Percentiles rank a stretch among this genome's conserved stretches.
phyloP scores from a whole-genome alignment of 2,797 vertebrate genomes.

The Myotis myotis region DNA sequence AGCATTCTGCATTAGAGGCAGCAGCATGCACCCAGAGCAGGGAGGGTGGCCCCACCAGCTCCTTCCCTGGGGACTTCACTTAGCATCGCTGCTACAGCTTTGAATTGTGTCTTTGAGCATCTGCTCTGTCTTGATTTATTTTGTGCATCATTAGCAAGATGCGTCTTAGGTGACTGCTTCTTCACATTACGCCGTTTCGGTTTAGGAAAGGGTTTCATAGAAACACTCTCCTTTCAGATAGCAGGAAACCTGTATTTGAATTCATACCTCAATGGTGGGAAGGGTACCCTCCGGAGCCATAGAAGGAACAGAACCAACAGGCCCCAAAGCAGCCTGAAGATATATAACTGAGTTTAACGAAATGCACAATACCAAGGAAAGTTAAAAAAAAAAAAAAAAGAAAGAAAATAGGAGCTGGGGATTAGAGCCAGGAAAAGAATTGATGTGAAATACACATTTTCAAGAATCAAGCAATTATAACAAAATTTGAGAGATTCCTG shows the following conservation, averaged over 20 bases:
- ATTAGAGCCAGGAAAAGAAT: neutral
- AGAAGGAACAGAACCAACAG: neutral
- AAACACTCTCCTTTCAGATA: neutral
- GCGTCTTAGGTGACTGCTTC: neutral
- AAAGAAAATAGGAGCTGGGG: neutral
- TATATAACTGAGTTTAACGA: neutral
- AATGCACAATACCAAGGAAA: neutral
- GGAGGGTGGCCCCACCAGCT: neutral
- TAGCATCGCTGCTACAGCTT: neutral
- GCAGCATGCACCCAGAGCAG: too few species aligned
- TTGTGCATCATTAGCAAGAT: neutral
- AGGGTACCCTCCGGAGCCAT: neutral
- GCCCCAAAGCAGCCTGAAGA: neutral
- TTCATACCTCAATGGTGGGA: neutral
- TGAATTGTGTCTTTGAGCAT: neutral
- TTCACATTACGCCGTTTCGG: neutral
- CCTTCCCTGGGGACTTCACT: neutral
- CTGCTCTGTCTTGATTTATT: neutral
- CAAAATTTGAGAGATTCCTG: neutral
- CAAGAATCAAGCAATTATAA: conserved; percentile 48
- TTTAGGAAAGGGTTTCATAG: neutral
- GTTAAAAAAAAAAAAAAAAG: neutral
- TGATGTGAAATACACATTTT: neutral
- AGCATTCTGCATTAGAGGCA: too few species aligned
- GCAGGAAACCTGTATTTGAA: neutral